Evolutionary conservation across 2,113 vertebrate species (phyloP), one percentile per base, ranked within the genome.

Genomic region (Perca schrenkii): DNA sequence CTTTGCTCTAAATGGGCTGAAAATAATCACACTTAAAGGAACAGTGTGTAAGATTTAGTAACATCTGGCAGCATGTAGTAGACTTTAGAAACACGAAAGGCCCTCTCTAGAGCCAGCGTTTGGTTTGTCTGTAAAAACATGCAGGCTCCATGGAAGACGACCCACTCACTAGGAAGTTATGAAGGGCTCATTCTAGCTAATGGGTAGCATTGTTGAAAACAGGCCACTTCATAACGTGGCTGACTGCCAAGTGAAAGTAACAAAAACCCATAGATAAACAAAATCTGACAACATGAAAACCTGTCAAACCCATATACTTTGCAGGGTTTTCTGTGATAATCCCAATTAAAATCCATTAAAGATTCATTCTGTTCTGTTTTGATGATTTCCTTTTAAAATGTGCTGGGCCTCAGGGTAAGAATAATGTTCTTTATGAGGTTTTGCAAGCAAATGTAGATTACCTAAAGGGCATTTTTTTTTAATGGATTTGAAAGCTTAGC

Each of bases 341-440:
- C n/a, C 17, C 7, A 49, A 47, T 60, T 49, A 40, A 70, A 74
- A 57, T 16, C 28, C 3, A 58, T 63, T 57, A 16, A 68, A 43
- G 7, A 66, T 15, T 36, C 21, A 7, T 19, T 67, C 17, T 63
- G n/a, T 65, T 74, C 14, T 72, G 15, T 52, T 80, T n/a, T 63
- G 5, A 80, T 77, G 3, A 15, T 25, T 68, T 64, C 4, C 16
- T 60, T 54, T 65, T 40, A 88, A 70, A 71, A 16, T n/a, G 43
- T 56, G 52, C 65, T 54, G 46, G 21, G 25, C 49, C 56, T 79
- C 60, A 16, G 46, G 25, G 31, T 68, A 40, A 82, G 12, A 79
- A 67, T 6, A 47, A 52, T 69, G 63, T 19, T 63, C 50, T n/a
- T 77, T 3, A 17, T 69, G 14, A 54, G 53, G 57, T 65, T 74